phyloP scores from a whole-genome alignment of 2,888 invertebrate species.

The Agriopis leucophaearia region DNA sequence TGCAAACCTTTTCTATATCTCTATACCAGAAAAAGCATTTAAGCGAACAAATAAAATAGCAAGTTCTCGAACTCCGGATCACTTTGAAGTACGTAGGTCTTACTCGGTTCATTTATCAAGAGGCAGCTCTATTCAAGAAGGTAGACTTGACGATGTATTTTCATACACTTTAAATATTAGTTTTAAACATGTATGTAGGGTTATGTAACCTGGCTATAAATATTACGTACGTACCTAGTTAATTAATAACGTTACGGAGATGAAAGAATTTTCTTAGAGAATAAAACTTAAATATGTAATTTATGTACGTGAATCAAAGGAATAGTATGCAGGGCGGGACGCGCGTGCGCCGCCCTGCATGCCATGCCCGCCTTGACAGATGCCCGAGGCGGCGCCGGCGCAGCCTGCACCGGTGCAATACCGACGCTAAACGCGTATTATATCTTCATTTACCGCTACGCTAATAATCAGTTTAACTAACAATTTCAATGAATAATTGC shows the following conservation, averaged over 20 bases:
- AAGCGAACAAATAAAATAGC: conserved; percentile 40
- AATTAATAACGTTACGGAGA: conserved; percentile 5
- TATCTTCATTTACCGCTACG: conserved; percentile 67
- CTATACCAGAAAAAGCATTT: neutral
- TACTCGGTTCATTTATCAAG: conserved; percentile 35
- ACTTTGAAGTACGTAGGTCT: conserved; percentile 66
- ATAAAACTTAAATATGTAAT: conserved; percentile 1
- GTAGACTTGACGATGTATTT: conserved; percentile 2
- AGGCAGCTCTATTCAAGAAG: conserved; percentile 6
- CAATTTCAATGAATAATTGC: conserved; percentile 74
- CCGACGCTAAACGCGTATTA: conserved; percentile 60
- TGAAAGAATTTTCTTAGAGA: neutral
- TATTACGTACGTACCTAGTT: neutral
- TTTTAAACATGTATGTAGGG: neutral
- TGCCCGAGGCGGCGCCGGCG: conserved; percentile 44
- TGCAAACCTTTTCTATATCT: conserved; percentile 12
- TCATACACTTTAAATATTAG: conserved; percentile 1
- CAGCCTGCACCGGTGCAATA: conserved; percentile 52
- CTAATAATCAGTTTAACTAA: conserved; percentile 72
- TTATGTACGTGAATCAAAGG: conserved; percentile 38
- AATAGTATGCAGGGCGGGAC: conserved; percentile 46
- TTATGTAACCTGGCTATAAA: neutral
- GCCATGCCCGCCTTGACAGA: conserved; percentile 36
- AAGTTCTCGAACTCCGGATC: conserved; percentile 56
- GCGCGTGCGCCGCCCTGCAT: conserved; percentile 34